Base-by-base conservation (phyloP, 1,140 invertebrate genomes). In the Drosophila pectinifera region DNA sequence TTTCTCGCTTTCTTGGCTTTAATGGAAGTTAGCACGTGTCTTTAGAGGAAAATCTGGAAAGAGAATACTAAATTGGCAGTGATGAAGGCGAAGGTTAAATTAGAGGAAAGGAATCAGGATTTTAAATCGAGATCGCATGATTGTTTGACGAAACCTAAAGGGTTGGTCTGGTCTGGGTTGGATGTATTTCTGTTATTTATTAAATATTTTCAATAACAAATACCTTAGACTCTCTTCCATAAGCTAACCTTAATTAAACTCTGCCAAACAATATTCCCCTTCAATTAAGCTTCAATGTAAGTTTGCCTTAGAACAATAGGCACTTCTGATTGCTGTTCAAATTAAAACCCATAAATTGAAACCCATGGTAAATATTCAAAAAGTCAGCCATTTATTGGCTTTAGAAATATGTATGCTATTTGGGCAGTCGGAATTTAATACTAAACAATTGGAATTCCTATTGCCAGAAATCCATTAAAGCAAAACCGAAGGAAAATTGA, bases 401-500 rank as follows among this genome's bases (percentile, higher is more conserved):
- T 46, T 31, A 14, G 28, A 55, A 68, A 56, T 70, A 39, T 56
- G 39, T 39, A 0, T 11, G 14, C 41, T 34, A 39, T 69, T 36
- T 46, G 18, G 20, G 20, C 64, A 34, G 34, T 28, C n/a, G 28
- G 49, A 56, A 69, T 69, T 39, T 31, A 31, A 46, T 20, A 26
- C 42, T 14, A 49, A 51, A 53, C 70, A 61, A 53, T 61, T 46
- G 31, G 7, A 61, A 46, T 61, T 57, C 13, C 31, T 4, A 8
- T 28, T 1, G 20, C 57, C 31, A 53, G 20, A 31, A 42, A 39
- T 5, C 51, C 42, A 70, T 73, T 67, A 59, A 78, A 41, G 26
- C 39, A 64, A 68, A 61, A 56, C 48, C 42, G 34, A 41, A 34
- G 55, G 36, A 14, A 56, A 77, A 56, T 61, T 51, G 45, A 80